These are phyloP conservation scores for Geopemphigus sp. DNA, from an alignment of 1,140 invertebrate species.

Conservation along the genomic window DNA sequence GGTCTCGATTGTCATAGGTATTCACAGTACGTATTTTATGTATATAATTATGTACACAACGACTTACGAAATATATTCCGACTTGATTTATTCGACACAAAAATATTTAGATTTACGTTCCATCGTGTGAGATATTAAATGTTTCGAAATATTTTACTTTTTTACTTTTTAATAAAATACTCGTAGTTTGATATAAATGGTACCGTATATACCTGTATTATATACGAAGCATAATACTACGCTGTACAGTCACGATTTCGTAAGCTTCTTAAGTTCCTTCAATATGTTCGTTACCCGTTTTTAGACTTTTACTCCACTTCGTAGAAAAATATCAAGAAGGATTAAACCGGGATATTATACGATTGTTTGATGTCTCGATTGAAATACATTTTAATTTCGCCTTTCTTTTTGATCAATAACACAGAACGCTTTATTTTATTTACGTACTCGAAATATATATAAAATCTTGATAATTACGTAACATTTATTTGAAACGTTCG, in stretches of 20 bases:
- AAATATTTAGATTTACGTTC: too few species aligned
- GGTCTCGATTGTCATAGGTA: too few species aligned
- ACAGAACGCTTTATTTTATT: neutral
- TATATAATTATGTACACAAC: too few species aligned
- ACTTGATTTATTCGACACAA: too few species aligned
- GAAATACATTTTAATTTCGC: neutral
- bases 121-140: too few species aligned
- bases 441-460: neutral
- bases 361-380: neutral
- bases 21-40: too few species aligned
- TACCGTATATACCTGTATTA: too few species aligned
- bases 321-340: neutral
- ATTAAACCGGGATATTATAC: neutral
- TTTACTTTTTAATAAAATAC: neutral
- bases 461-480: neutral
- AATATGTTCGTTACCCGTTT: constrained; percentile 9
- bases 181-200: neutral
- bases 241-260: neutral
- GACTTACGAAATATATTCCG: too few species aligned
- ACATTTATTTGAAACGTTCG: neutral
- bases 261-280: constrained; percentile 25
- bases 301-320: neutral
- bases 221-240: neutral
- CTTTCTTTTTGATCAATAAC: neutral
- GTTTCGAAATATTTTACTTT: too few species aligned